Conservation (phyloP, 2,888 invertebrate species). For the Cryptophagus acutangulus region DNA sequence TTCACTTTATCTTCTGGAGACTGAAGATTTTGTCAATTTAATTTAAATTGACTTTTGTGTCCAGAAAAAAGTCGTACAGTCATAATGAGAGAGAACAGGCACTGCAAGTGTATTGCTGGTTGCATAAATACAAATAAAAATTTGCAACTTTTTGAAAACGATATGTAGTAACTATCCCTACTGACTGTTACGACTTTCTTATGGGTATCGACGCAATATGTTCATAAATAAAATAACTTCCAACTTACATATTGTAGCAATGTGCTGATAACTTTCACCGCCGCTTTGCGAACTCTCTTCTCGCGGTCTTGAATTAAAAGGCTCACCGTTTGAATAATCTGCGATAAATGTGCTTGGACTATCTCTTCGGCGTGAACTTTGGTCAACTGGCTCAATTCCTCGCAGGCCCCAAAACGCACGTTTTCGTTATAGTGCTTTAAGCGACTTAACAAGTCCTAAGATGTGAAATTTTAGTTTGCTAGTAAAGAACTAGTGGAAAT, state of each 20-base stretch:
- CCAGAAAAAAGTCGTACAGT: too few relatives aligned
- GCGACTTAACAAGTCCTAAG: slow-evolving; percentile 62
- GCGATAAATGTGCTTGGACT: slow-evolving; percentile 52
- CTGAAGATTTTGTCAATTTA: slow-evolving; percentile 30
- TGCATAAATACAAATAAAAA: too few relatives aligned
- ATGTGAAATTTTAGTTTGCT: slow-evolving; percentile 9
- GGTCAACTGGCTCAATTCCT: slow-evolving; percentile 58
- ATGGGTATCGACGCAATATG: too few relatives aligned
- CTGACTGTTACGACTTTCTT: too few relatives aligned
- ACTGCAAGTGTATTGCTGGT: too few relatives aligned
- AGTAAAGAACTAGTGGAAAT: slow-evolving; percentile 3
- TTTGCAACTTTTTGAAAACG: too few relatives aligned
- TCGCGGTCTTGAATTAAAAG: slow-evolving; percentile 71
- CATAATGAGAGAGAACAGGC: too few relatives aligned
- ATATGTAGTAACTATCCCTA: too few relatives aligned
- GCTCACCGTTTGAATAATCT: slow-evolving; percentile 64
- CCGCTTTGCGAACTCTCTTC: slow-evolving; percentile 54
- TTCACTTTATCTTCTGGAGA: slow-evolving; percentile 52
- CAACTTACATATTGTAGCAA: slow-evolving; percentile 43
- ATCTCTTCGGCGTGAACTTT: slow-evolving; percentile 45
- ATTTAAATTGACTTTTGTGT: background rate
- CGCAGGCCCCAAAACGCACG: slow-evolving; percentile 61
- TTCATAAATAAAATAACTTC: too few relatives aligned
- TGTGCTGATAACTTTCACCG: slow-evolving; percentile 54
- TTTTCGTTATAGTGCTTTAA: slow-evolving; percentile 71